phyloP scores from a whole-genome alignment of 2,888 invertebrate species.

The Belgica antarctica region DNA sequence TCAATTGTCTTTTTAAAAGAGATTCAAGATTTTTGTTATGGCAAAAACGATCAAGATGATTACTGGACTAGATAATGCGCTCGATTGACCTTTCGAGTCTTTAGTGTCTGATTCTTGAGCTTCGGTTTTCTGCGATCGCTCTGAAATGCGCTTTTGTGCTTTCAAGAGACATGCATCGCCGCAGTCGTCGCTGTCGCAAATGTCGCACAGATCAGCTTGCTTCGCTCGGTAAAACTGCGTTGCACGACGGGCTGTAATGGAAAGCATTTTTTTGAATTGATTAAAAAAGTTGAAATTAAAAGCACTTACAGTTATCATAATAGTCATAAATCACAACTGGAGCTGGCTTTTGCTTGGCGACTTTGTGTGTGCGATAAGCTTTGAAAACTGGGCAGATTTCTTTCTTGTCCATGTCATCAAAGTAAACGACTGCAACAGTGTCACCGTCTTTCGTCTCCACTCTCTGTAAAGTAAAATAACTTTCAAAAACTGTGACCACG shows the following conservation, averaged over 20 bases:
- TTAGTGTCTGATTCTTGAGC: background rate
- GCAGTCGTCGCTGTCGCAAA: slow-evolving; percentile 71
- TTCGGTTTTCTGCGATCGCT: slow-evolving; percentile 18
- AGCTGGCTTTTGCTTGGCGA: slow-evolving; percentile 82
- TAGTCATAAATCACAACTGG: slow-evolving; percentile 85
- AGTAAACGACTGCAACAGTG: slow-evolving; percentile 66
- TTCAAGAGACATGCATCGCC: slow-evolving; percentile 46
- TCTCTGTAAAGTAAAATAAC: slow-evolving; percentile 62
- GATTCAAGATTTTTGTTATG: slow-evolving; percentile 31
- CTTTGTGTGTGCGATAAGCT: slow-evolving; percentile 77
- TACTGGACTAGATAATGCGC: slow-evolving; percentile 33
- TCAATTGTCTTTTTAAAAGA: background rate
- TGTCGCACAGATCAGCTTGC: slow-evolving; percentile 72
- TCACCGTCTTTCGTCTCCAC: slow-evolving; percentile 69
- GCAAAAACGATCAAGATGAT: slow-evolving; percentile 28
- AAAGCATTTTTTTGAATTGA: no score
- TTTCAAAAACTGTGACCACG: slow-evolving; percentile 52
- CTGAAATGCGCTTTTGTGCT: slow-evolving; percentile 34
- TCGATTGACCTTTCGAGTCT: slow-evolving; percentile 12
- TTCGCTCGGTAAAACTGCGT: slow-evolving; percentile 76
- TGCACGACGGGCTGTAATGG: slow-evolving; percentile 70
- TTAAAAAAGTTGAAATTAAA: slow-evolving; percentile 39
- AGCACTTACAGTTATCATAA: slow-evolving; percentile 79
- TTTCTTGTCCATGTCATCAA: slow-evolving; percentile 62
- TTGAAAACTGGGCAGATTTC: slow-evolving; percentile 82